These are phyloP conservation scores for Hoplostethus atlanticus DNA, from an alignment of 2,797 vertebrate species.

Conservation along the genomic window DNA sequence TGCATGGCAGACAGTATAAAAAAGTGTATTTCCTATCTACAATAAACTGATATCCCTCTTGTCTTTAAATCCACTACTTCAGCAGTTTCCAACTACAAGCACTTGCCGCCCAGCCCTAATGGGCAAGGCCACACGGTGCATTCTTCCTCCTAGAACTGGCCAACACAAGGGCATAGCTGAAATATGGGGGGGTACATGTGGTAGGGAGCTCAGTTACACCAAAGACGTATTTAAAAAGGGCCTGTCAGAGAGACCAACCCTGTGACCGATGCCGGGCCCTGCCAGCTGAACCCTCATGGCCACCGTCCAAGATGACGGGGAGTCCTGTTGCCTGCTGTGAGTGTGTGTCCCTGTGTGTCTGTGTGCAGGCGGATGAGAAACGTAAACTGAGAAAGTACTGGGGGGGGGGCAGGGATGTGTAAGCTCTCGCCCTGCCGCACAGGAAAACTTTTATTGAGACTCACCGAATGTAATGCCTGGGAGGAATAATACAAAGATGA, in stretches of 20 bases:
- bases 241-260: conserved; percentile 77
- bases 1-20: conserved; percentile 8
- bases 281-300: conserved; percentile 78
- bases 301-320: conserved; percentile 65
- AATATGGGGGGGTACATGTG: conserved; percentile 80
- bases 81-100: conserved; percentile 71
- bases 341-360: conserved; percentile 34
- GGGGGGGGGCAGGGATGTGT: conserved; percentile 67
- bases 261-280: conserved; percentile 69
- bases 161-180: conserved; percentile 82
- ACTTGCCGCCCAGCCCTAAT: conserved; percentile 70
- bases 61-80: conserved; percentile 68
- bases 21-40: conserved; percentile 16
- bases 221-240: conserved; percentile 84
- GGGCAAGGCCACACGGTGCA: conserved; percentile 76
- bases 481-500: conserved; percentile 65
- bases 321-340: conserved; percentile 53
- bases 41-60: conserved; percentile 50
- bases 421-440: conserved; percentile 54
- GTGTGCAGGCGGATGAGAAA: conserved; percentile 57
- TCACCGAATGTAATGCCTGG: conserved; percentile 62
- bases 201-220: conserved; percentile 85
- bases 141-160: conserved; percentile 80
- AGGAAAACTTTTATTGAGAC: conserved; percentile 65
- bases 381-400: conserved; percentile 81